Evolutionary conservation across 2,888 invertebrate species (phyloP), one percentile per base, ranked within the genome.

Genomic region (Ophioninae sp.): DNA sequence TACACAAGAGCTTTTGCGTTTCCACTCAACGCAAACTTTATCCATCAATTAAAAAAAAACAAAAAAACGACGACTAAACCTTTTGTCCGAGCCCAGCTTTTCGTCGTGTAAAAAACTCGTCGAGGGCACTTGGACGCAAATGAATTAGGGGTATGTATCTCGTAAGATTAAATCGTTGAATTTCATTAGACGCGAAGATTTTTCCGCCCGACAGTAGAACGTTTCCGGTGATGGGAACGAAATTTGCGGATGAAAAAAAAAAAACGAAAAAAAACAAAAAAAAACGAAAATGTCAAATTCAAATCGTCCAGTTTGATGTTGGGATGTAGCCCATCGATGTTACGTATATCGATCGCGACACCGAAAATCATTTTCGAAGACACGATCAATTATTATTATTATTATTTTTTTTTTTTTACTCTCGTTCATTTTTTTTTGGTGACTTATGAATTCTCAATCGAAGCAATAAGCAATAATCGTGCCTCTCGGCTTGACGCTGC

Each of bases 391-490:
- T 5, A 17, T 50, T 50, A 17, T n/a, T n/a, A n/a, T n/a, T n/a
- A n/a, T n/a, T 3, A 50, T 50, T 10, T 44, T 44, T 44, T 44
- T 50, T 17, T 50, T 50, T 13, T 30, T 23, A n/a, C 73, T 41
- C 6, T 59, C 30, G 30, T 61, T 68, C 21, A 20, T 3, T 37
- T 70, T 59, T 56, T 61, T 2, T 30, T 21, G 0, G 39, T 10
- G 20, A 21, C 23, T 10, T 30, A 64, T 61, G 39, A 37, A 50
- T 39, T 64, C 56, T n/a, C 39, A 73, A 79, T 73, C 62, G 68
- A 83, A 73, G 78, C 69, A 78, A 78, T 83, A 81, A 83, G 83
- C 83, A 83, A 83, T 83, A 83, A 83, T 81, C 74, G 83, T 83
- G 83, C 83, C 83, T 83, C 80, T 75, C 61, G 83, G 81, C 78